Evolutionary conservation across 2,888 invertebrate genomes (phyloP).

Genomic region (Athrips mouffetella): DNA sequence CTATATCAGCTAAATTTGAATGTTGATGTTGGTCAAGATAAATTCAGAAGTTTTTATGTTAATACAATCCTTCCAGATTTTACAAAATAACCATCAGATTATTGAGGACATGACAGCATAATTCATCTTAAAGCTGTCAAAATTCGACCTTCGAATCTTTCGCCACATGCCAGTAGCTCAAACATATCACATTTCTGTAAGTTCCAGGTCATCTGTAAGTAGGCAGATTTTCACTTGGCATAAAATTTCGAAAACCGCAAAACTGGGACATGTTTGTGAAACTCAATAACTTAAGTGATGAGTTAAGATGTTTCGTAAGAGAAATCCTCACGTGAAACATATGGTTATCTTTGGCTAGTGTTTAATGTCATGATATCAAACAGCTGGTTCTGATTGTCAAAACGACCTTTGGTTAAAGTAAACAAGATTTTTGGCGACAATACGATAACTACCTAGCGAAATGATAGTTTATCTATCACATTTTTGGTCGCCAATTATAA

Average conservation of each 20-base stretch:
- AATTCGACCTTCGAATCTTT: neutral
- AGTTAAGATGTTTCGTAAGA: constrained; percentile 11
- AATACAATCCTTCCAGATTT: too few relatives aligned
- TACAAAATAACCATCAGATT: too few relatives aligned
- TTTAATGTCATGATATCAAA: neutral
- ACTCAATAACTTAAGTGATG: constrained; percentile 13
- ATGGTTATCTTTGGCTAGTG: constrained; percentile 1
- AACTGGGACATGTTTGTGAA: constrained; percentile 13
- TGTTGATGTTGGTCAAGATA: too few relatives aligned
- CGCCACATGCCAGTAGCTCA: neutral
- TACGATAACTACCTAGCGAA: neutral
- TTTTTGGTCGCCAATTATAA: too few relatives aligned
- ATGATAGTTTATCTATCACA: too few relatives aligned
- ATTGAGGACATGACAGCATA: too few relatives aligned
- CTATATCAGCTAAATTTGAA: too few relatives aligned
- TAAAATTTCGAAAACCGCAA: constrained; percentile 11
- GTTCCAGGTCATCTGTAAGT: neutral
- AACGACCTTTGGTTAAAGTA: neutral
- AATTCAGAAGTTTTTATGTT: too few relatives aligned
- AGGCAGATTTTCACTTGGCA: constrained; percentile 8
- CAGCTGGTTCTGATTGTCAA: neutral
- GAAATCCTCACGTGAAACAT: neutral
- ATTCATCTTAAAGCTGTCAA: too few relatives aligned
- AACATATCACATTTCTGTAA: neutral
- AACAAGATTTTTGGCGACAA: neutral